A percentile compares a stretch with the other conserved stretches of the same genome.
phyloP scores from a whole-genome alignment of 2,888 invertebrate genomes.

The Epirrhoe alternata region DNA sequence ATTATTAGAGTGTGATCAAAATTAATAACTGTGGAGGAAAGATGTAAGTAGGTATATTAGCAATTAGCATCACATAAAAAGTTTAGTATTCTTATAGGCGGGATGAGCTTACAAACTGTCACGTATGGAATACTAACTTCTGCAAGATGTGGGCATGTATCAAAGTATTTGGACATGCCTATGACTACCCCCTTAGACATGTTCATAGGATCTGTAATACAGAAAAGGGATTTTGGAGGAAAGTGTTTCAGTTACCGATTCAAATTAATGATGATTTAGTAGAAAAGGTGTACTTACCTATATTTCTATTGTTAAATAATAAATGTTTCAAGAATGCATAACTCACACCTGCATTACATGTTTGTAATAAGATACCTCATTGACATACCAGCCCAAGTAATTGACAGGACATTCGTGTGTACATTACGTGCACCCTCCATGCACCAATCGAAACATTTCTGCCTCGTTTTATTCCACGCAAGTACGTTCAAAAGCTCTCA shows the following conservation, averaged over 20 bases:
- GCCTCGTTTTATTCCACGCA: constrained; percentile 16
- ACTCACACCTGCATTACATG: constrained; percentile 26
- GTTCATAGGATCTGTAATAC: too few species aligned
- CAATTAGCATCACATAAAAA: too few species aligned
- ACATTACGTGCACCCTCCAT: constrained; percentile 18
- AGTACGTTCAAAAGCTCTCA: constrained; percentile 20
- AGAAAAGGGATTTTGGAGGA: too few species aligned
- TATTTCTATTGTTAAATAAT: constrained; percentile 1
- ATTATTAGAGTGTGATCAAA: too few species aligned
- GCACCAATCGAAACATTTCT: constrained; percentile 23
- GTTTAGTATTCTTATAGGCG: too few species aligned
- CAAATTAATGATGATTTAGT: neutral
- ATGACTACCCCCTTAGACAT: too few species aligned
- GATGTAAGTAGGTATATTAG: too few species aligned
- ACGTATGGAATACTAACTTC: too few species aligned
- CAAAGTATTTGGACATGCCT: too few species aligned
- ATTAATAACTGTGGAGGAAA: too few species aligned
- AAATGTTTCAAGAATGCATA: constrained; percentile 2
- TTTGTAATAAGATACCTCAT: constrained; percentile 32
- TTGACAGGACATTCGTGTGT: constrained; percentile 32
- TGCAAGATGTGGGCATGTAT: too few species aligned
- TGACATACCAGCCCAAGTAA: constrained; percentile 29
- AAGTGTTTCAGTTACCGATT: neutral
- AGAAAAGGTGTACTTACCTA: constrained; percentile 1
- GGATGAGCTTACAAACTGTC: too few species aligned